phyloP scores from a whole-genome alignment of 2,888 invertebrate genomes.

The Dryobota labecula region DNA sequence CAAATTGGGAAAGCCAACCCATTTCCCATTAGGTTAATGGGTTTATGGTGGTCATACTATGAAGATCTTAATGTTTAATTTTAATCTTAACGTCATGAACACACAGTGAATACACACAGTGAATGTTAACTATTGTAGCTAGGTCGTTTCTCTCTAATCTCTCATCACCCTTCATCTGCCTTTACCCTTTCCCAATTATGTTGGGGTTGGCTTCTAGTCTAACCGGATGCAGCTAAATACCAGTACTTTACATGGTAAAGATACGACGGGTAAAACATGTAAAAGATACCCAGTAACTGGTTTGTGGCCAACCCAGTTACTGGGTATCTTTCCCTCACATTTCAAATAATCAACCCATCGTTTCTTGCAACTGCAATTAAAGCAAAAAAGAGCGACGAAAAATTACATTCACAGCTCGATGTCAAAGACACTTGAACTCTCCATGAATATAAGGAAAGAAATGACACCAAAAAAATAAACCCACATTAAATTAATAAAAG shows the following conservation, averaged over 20 bases:
- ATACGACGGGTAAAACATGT: too few relatives aligned
- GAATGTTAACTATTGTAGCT: not conserved
- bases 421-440: constrained; percentile 7
- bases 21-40: constrained; percentile 17
- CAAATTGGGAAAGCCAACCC: not conserved
- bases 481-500: constrained; percentile 66
- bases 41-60: not conserved
- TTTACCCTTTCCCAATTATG: not conserved
- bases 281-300: too few relatives aligned
- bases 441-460: constrained; percentile 18
- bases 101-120: not conserved
- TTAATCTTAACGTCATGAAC: not conserved
- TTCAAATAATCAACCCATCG: not conserved
- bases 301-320: too few relatives aligned
- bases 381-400: not conserved
- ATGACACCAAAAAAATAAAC: constrained; percentile 43
- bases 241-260: too few relatives aligned
- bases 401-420: not conserved
- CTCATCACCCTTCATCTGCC: too few relatives aligned
- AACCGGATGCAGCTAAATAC: not conserved
- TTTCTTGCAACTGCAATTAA: not conserved
- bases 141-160: too few relatives aligned
- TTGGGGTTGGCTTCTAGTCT: not conserved
- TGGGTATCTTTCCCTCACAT: not conserved
- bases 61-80: not conserved